phyloP scores from a whole-genome alignment of 2,113 vertebrate species.

The Chaenocephalus aceratus region DNA sequence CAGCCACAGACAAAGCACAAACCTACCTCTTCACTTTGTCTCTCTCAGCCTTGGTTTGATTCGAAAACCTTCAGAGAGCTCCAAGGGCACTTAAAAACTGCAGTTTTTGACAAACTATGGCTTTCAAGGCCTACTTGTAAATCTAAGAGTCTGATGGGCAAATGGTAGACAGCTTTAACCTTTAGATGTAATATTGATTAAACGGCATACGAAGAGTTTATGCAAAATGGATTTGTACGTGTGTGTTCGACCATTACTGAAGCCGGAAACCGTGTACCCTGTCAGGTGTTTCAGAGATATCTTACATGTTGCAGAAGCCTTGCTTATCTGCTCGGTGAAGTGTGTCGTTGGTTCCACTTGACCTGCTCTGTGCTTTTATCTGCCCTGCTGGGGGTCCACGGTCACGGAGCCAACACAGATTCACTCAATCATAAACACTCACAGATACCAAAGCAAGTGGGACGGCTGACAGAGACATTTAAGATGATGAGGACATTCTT shows the following conservation, averaged over 20 bases:
- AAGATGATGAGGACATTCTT: conserved; percentile 17
- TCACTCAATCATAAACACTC: conserved; percentile 53
- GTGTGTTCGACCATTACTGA: background rate
- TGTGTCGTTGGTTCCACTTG: conserved; percentile 58
- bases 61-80: background rate
- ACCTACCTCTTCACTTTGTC: conserved; percentile 15
- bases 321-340: conserved; percentile 60
- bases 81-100: conserved; percentile 12
- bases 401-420: conserved; percentile 34
- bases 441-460: conserved; percentile 24
- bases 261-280: conserved; percentile 40
- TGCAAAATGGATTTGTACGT: background rate
- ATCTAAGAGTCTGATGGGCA: background rate
- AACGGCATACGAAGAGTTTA: background rate
- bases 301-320: conserved; percentile 33
- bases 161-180: background rate
- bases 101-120: background rate
- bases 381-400: conserved; percentile 26
- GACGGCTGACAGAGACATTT: conserved; percentile 3
- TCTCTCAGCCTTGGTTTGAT: conserved; percentile 36
- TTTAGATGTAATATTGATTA: background rate
- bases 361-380: conserved; percentile 56
- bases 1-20: conserved; percentile 54
- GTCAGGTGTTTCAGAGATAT: conserved; percentile 63
- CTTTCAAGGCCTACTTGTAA: background rate